These are phyloP conservation scores for Esox masquinongy DNA, from an alignment of 2,797 vertebrate species.

Conservation along the genomic window DNA sequence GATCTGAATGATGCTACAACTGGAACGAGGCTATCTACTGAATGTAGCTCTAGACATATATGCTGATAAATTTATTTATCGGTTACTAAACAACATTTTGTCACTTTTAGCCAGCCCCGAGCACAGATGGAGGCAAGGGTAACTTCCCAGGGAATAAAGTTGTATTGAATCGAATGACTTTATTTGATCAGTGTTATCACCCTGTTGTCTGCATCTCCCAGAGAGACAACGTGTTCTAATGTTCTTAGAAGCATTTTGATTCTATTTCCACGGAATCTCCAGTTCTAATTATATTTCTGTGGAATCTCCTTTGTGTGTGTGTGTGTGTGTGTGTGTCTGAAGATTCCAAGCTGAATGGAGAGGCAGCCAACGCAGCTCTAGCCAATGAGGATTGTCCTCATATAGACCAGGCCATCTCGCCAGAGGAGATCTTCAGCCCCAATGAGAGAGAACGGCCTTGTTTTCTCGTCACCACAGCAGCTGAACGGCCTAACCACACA, in stretches of 20 bases:
- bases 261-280: not conserved
- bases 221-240: slow-evolving; percentile 4
- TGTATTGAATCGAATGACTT: not conserved
- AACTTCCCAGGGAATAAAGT: not conserved
- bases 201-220: not conserved
- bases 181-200: not conserved
- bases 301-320: slow-evolving; percentile 65
- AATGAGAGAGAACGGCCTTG: slow-evolving; percentile 96
- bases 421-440: slow-evolving; percentile 98
- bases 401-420: slow-evolving; percentile 99
- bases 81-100: not conserved
- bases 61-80: not conserved
- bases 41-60: not conserved
- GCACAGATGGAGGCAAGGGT: not conserved
- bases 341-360: slow-evolving; percentile 99
- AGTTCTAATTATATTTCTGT: slow-evolving; percentile 64
- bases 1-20: not conserved
- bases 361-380: slow-evolving; percentile 96
- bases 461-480: slow-evolving; percentile 98
- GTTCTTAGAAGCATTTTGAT: slow-evolving; percentile 9
- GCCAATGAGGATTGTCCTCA: slow-evolving; percentile 99
- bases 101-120: not conserved
- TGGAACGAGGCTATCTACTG: not conserved
- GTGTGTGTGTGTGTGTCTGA: slow-evolving; percentile 84
- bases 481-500: slow-evolving; percentile 94